Conservation (phyloP, 2,113 vertebrate species). For the Apeltes quadracus region DNA sequence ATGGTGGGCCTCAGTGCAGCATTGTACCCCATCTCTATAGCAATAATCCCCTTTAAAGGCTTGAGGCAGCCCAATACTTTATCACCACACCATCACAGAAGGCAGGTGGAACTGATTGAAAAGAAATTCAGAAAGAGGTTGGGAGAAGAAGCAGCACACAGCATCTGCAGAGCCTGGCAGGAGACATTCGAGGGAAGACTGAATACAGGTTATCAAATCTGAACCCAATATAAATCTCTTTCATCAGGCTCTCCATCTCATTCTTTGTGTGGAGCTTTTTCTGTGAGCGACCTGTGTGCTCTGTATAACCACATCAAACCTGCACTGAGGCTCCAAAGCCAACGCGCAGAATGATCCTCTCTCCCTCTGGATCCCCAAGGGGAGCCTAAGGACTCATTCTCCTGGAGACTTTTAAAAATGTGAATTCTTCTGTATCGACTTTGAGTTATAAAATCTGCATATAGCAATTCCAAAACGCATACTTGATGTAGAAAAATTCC, state of each 20-base stretch:
- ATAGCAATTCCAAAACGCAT: neutral
- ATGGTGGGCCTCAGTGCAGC: slow-evolving; percentile 37
- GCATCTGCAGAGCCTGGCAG: slow-evolving; percentile 64
- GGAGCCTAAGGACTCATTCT: slow-evolving; percentile 23
- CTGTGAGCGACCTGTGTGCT: slow-evolving; percentile 41
- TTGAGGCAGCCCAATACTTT: slow-evolving; percentile 59
- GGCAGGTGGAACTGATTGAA: slow-evolving; percentile 78
- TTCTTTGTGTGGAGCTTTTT: slow-evolving; percentile 43
- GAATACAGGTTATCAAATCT: slow-evolving; percentile 76
- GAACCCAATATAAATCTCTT: slow-evolving; percentile 77
- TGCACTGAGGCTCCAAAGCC: slow-evolving; percentile 36
- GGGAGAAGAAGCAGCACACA: slow-evolving; percentile 28
- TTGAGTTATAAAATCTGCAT: neutral
- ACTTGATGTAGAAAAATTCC: too few relatives aligned
- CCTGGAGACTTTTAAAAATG: slow-evolving; percentile 1
- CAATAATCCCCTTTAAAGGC: slow-evolving; percentile 66
- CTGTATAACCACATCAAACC: slow-evolving; percentile 58
- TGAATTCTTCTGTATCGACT: slow-evolving; percentile 16
- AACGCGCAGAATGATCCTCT: slow-evolving; percentile 43
- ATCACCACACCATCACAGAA: slow-evolving; percentile 62
- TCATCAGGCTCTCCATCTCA: slow-evolving; percentile 69
- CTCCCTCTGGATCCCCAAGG: slow-evolving; percentile 30
- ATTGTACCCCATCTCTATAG: slow-evolving; percentile 55
- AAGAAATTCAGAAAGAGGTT: slow-evolving; percentile 75
- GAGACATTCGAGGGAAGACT: slow-evolving; percentile 64